Evolutionary conservation across 2,888 invertebrate species (phyloP).

Genomic region (Agonopterix subpropinquella): DNA sequence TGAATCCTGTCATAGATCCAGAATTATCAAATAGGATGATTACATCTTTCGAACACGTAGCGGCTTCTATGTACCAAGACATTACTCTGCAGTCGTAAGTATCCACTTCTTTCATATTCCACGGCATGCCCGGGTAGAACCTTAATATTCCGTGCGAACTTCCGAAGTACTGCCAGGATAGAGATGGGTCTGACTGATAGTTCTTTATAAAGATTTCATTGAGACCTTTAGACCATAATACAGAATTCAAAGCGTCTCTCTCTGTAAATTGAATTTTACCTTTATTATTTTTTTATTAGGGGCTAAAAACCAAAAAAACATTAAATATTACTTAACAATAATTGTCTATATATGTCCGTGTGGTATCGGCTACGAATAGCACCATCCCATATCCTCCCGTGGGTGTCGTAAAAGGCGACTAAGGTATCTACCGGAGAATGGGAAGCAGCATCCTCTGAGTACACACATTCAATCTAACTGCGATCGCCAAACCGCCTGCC

Average conservation of each 20-base stretch:
- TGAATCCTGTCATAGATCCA: slow-evolving; percentile 96
- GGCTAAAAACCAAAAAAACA: no score
- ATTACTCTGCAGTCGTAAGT: slow-evolving; percentile 94
- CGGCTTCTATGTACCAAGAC: slow-evolving; percentile 98
- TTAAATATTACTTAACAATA: no score
- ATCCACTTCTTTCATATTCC: slow-evolving; percentile 76
- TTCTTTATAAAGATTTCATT: slow-evolving; percentile 90
- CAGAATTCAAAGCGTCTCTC: slow-evolving; percentile 57
- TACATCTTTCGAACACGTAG: slow-evolving; percentile 98
- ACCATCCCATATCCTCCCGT: no score
- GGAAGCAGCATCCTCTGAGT: no score
- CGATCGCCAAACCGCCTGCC: no score
- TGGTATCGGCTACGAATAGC: no score
- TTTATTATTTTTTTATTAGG: no score
- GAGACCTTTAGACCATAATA: slow-evolving; percentile 92
- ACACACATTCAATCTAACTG: no score
- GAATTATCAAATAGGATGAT: slow-evolving; percentile 96
- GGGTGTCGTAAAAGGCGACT: no score
- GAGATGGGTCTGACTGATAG: slow-evolving; percentile 89
- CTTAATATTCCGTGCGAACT: slow-evolving; percentile 94
- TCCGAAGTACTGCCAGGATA: slow-evolving; percentile 99
- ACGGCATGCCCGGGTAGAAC: slow-evolving; percentile 90
- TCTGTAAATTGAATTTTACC: slow-evolving; percentile 36
- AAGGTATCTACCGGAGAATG: no score
- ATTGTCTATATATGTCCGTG: no score